These are phyloP conservation scores for Eubasilissa regina DNA, from an alignment of 1,140 invertebrate genomes.

Conservation along the genomic window DNA sequence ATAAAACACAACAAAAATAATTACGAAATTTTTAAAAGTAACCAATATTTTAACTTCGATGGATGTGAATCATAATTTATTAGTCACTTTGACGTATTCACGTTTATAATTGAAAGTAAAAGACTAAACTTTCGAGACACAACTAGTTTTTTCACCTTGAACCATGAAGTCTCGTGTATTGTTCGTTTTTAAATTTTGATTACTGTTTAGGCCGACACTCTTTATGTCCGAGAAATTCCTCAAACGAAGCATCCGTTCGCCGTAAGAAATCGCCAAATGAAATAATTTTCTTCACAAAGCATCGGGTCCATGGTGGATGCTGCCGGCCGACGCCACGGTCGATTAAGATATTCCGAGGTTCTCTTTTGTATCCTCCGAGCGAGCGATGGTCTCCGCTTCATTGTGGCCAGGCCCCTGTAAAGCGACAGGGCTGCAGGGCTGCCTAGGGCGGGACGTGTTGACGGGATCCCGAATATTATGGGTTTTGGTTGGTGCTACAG, in stretches of 20 bases:
- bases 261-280: slow-evolving; percentile 58
- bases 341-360: slow-evolving; percentile 58
- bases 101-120: no score
- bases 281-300: slow-evolving; percentile 55
- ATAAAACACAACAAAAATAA: no score
- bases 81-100: no score
- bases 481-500: no score
- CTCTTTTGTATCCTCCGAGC: slow-evolving; percentile 45
- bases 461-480: no score
- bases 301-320: slow-evolving; percentile 46
- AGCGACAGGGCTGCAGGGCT: slow-evolving; percentile 33
- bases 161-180: slow-evolving; percentile 15
- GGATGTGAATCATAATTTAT: no score
- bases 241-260: slow-evolving; percentile 35
- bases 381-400: slow-evolving; percentile 29
- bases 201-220: slow-evolving; percentile 22
- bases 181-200: slow-evolving; percentile 27
- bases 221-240: slow-evolving; percentile 43
- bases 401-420: slow-evolving; percentile 25
- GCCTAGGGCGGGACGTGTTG: no score
- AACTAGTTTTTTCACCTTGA: slow-evolving; percentile 14
- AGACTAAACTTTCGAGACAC: not conserved
- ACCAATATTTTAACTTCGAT: no score
- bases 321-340: slow-evolving; percentile 52
- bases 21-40: no score